A percentile compares a stretch with the other conserved stretches of the same genome.
Conservation (phyloP, 2,797 vertebrate species). For the Syngnathus acus region DNA sequence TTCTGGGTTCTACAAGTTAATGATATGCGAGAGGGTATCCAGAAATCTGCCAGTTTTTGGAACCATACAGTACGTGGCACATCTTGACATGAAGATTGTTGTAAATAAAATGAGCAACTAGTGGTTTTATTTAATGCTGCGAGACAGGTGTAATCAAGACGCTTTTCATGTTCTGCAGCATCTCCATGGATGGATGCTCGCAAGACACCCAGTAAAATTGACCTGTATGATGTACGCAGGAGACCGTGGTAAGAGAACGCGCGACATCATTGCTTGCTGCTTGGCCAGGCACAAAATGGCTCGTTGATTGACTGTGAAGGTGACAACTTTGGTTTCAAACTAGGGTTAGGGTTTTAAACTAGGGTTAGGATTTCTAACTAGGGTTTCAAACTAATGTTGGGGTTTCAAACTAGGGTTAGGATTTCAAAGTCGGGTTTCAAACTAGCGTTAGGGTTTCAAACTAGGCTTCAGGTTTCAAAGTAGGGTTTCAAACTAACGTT, state of each 20-base stretch:
- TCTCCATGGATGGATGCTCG: slow-evolving; percentile 81
- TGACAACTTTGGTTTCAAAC: too few species aligned
- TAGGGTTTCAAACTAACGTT: too few species aligned
- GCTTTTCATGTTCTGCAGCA: slow-evolving; percentile 61
- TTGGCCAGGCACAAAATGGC: not conserved
- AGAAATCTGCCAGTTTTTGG: not conserved
- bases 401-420: too few species aligned
- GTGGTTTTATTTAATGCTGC: not conserved
- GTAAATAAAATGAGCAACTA: slow-evolving; percentile 1
- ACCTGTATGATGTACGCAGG: slow-evolving; percentile 94
- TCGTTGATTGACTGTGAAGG: too few species aligned
- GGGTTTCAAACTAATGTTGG: too few species aligned
- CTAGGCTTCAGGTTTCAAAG: too few species aligned
- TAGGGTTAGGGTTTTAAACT: too few species aligned
- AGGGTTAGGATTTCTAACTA: too few species aligned
- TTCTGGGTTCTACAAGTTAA: not conserved
- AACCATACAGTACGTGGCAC: not conserved
- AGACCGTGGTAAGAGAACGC: slow-evolving; percentile 85
- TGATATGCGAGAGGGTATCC: not conserved
- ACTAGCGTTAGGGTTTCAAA: too few species aligned
- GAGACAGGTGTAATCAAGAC: slow-evolving; percentile 1
- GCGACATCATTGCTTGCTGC: not conserved
- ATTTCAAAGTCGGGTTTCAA: too few species aligned
- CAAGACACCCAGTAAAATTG: slow-evolving; percentile 87
- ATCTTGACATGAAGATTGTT: not conserved